Evolutionary conservation across 2,888 invertebrate genomes (phyloP), one percentile per base, ranked within the genome.

Genomic region (Hyalella azteca): DNA sequence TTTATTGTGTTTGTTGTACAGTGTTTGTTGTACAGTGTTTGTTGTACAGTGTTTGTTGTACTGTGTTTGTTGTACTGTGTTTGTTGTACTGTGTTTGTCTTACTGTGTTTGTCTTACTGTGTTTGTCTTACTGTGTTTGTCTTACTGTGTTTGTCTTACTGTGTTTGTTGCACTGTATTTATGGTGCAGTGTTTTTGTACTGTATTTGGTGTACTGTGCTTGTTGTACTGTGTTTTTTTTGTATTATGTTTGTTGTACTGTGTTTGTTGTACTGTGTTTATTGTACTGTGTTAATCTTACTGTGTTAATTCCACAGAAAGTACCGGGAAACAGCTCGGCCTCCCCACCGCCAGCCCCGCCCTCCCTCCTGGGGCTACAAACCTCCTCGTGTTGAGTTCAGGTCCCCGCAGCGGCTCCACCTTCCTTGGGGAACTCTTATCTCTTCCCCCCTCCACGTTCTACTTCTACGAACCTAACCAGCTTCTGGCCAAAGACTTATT

Each of bases 391-490:
- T n/a, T 66, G 19, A 66, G 66, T 19, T 66, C 66, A 7, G 32
- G 36, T 11, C 36, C 66, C 3, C 32, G 66, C 13, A 66, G 66
- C 36, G 66, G 66, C 15, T 66, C 66, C 9, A 36, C 66, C 32
- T 66, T 66, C 29, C 66, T 66, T 7, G 66, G 66, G 29, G 66
- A 66, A n/a, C 66, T 66, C 9, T 29, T 66, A 1, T 32, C 66
- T 29, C 66, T 66, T 19, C 39, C 66, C 1, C 36, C 36, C 19
- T 32, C 66, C 2, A 66, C 66, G 36, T 66, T 66, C 29, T 66
- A 66, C 36, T 66, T 66, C 36, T 66, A 36, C n/a, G 66, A 66
- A 29, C 66, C 66, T n/a, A 32, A 36, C 7, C 66, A 66, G 19
- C 32, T 66, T 22, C 32, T 66, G 39, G 9, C 13, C 0, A 15